Base-by-base conservation (phyloP, 2,888 invertebrate species). In the Pyrochroa serraticornis region DNA sequence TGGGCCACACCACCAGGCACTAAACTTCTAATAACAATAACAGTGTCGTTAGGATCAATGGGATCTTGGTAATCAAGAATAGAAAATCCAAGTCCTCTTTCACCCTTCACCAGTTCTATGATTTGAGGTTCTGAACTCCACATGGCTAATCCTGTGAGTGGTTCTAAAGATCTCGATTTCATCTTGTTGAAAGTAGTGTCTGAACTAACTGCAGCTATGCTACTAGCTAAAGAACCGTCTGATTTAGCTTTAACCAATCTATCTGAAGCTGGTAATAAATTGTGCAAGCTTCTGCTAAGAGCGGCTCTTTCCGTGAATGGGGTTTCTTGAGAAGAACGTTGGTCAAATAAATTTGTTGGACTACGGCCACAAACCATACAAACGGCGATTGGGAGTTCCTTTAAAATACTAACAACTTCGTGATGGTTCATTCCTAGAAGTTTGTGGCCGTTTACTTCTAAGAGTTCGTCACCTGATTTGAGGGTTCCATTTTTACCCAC, bases 1-100 rank as follows among this genome's bases (percentile, higher is more conserved):
- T 97, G 96, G 39, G 99, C 99, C 46, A 97, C 97, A 12, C 99
- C 99, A 45, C 97, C 98, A 14, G 98, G 99, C 58, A 99, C 99
- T 70, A 99, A 85, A 68, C 97, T 97, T 68, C 98, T 88, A 77
- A 99, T 97, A 69, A 99, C 97, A 76, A 99, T 98, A 74, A 99
- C 91, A 60, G 97, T 97, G 80, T 97, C 96, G 71, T 92, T 89
- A 39, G 96, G 94, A 80, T 98, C 96, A 80, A 96, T 86, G 32
- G 98, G 98, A 83, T 99, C 98, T 82, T 89, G 89, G 79, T 92
- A 92, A 82, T 95, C 99, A 68, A 99, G 85, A 79, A 99, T 97
- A 63, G 97, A 97, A 83, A 99, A 99, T 60, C 99, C 99, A 58
- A 99, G 86, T 8, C 99, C 99, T 59, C 96, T 87, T 78, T 97